Conservation (phyloP, 2,888 invertebrate genomes). For the Mechanitis mazaeus region DNA sequence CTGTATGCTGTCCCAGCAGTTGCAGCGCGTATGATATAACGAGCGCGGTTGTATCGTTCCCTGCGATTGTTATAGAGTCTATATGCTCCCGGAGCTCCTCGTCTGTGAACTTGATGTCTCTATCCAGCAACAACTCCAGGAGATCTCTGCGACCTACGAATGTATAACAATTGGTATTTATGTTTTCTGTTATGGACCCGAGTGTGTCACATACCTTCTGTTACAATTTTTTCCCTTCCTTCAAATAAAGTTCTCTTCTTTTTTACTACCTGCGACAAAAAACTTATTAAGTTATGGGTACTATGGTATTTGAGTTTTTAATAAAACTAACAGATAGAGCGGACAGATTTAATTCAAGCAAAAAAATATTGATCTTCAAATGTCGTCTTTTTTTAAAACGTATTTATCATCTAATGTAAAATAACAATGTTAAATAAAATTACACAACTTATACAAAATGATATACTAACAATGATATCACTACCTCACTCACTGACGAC, state of each 20-base stretch:
- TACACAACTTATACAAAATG: background rate
- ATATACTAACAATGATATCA: constrained; percentile 3
- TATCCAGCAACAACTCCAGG: constrained; percentile 62
- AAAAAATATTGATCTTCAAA: too few species aligned
- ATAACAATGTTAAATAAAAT: background rate
- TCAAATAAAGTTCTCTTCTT: constrained; percentile 36
- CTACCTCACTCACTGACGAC: background rate
- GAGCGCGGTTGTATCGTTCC: constrained; percentile 68
- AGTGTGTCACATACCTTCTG: constrained; percentile 23
- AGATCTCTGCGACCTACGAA: constrained; percentile 41
- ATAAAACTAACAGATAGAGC: too few species aligned
- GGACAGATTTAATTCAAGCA: too few species aligned
- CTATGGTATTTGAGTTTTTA: too few species aligned
- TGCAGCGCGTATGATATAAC: constrained; percentile 56
- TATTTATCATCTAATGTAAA: background rate
- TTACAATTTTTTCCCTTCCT: constrained; percentile 13
- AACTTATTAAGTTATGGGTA: too few species aligned
- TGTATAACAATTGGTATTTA: background rate
- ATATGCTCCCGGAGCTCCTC: constrained; percentile 75
- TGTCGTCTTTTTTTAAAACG: background rate
- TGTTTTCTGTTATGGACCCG: background rate
- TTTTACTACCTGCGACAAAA: constrained; percentile 40
- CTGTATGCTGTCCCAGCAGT: constrained; percentile 50
- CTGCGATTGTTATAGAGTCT: constrained; percentile 76
- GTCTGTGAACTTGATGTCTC: constrained; percentile 60